phyloP scores from a whole-genome alignment of 2,113 vertebrate genomes.

The Bubo scandiacus region DNA sequence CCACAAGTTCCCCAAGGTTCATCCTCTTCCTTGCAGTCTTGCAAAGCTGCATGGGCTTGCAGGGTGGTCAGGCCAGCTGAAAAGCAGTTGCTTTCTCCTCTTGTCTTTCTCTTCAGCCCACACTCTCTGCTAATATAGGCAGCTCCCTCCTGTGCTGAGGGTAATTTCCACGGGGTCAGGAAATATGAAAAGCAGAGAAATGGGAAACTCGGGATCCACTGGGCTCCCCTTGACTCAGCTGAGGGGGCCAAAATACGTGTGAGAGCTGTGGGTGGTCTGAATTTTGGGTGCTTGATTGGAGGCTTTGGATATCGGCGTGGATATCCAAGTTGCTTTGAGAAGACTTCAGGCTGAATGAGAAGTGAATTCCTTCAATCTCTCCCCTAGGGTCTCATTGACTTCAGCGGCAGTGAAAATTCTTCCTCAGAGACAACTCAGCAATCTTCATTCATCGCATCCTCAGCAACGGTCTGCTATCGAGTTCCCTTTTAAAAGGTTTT shows the following conservation, averaged over 20 bases:
- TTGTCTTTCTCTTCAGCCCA: background rate
- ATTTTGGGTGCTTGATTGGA: background rate
- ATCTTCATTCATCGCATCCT: background rate
- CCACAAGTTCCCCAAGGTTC: background rate
- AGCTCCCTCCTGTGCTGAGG: background rate
- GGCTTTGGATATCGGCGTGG: background rate
- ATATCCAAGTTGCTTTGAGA: background rate
- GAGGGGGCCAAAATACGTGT: background rate
- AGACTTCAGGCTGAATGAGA: background rate
- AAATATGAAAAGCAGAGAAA: background rate
- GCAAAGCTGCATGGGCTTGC: background rate
- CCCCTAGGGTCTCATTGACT: background rate
- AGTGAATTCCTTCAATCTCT: constrained; percentile 24
- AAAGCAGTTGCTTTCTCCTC: background rate
- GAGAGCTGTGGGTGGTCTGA: constrained; percentile 4
- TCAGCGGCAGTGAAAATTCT: background rate
- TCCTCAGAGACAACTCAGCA: background rate
- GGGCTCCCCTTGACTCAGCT: background rate
- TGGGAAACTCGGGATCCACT: background rate
- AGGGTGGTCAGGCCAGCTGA: background rate
- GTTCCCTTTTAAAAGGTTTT: constrained; percentile 1
- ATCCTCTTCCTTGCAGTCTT: background rate
- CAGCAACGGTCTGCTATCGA: background rate
- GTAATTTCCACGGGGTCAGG: background rate
- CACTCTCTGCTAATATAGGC: background rate